phyloP scores from a whole-genome alignment of 2,113 vertebrate genomes.

The Chloropsis hardwickii region DNA sequence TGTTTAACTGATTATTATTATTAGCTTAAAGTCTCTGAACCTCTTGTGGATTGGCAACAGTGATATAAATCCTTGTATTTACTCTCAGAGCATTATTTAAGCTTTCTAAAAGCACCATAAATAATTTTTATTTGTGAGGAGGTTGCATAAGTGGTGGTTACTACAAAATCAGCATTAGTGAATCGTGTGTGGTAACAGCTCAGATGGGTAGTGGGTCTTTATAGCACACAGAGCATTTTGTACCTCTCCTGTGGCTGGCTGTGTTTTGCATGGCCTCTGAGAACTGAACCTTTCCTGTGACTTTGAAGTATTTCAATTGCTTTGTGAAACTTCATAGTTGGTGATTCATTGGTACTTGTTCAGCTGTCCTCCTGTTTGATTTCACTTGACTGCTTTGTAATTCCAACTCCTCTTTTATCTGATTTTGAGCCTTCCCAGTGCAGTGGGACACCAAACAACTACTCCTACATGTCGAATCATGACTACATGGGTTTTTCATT shows the following conservation, averaged over 20 bases:
- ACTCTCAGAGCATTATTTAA: neutral
- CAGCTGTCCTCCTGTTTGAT: neutral
- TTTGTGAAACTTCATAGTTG: neutral
- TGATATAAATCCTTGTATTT: neutral
- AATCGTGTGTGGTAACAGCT: accelerated
- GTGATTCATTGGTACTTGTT: neutral
- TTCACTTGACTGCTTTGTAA: neutral
- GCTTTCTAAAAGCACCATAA: neutral
- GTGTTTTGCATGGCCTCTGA: neutral
- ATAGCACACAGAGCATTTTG: neutral
- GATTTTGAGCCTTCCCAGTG: neutral
- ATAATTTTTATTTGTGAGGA: neutral
- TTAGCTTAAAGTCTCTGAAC: neutral
- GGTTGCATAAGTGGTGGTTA: neutral
- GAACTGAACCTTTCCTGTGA: neutral
- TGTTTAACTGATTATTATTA: neutral
- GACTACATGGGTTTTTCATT: neutral
- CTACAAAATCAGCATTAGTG: neutral
- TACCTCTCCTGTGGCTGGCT: neutral
- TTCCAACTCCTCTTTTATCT: neutral
- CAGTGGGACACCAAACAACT: neutral
- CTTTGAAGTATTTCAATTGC: neutral
- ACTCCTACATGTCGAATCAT: neutral
- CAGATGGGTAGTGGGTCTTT: neutral
- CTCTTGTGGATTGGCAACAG: neutral